Conservation (phyloP, 1,140 invertebrate genomes). For the Drosophila tristis region DNA sequence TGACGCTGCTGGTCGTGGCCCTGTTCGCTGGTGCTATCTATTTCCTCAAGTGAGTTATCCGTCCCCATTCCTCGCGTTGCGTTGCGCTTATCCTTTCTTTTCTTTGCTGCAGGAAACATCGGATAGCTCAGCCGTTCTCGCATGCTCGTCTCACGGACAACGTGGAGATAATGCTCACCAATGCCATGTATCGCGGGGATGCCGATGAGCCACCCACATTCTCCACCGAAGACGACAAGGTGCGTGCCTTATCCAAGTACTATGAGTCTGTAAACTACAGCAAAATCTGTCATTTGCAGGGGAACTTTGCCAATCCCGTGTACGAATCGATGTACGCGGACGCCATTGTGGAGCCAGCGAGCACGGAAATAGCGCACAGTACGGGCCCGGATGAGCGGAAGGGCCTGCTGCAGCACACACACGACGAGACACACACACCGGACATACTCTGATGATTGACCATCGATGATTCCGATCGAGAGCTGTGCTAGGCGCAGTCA, state of each 20-base stretch:
- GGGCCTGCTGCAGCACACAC: constrained; percentile 78
- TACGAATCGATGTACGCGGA: constrained; percentile 92
- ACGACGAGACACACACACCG: constrained; percentile 79
- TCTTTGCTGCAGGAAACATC: constrained; percentile 72
- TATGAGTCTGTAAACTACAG: neutral
- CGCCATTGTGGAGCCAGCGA: constrained; percentile 73
- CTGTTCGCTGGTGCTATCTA: constrained; percentile 75
- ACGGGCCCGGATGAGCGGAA: constrained; percentile 80
- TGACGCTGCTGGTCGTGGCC: constrained; percentile 50
- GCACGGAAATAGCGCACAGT: constrained; percentile 66
- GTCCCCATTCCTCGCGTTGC: neutral
- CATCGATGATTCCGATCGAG: constrained; percentile 46
- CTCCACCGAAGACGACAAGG: constrained; percentile 87
- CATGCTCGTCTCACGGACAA: constrained; percentile 92
- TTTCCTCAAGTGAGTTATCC: constrained; percentile 71
- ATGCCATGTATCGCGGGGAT: constrained; percentile 92
- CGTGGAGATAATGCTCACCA: constrained; percentile 89
- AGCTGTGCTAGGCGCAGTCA: constrained; percentile 67
- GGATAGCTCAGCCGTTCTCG: constrained; percentile 88
- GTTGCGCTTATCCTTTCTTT: neutral
- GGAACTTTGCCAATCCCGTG: constrained; percentile 93
- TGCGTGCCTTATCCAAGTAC: constrained; percentile 49
- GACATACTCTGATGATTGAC: constrained; percentile 83
- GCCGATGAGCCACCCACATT: constrained; percentile 88
- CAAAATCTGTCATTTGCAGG: constrained; percentile 56